These are phyloP conservation scores for Harpagus bidentatus DNA, from an alignment of 2,113 vertebrate genomes.

Conservation along the genomic window DNA sequence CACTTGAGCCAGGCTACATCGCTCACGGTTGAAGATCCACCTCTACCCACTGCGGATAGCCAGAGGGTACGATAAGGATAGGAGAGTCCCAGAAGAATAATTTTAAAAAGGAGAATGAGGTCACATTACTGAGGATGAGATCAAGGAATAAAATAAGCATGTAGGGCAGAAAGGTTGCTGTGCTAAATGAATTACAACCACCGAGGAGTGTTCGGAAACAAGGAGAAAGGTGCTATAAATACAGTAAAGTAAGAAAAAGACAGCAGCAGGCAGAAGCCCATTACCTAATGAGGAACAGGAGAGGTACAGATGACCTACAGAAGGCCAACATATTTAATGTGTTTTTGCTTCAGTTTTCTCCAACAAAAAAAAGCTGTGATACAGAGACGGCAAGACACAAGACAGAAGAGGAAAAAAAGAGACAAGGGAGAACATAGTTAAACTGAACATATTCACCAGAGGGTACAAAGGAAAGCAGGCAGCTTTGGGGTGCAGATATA, in stretches of 20 bases:
- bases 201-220: slow-evolving; percentile 47
- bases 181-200: slow-evolving; percentile 61
- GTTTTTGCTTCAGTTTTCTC: not conserved
- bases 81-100: slow-evolving; percentile 17
- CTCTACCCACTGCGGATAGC: not conserved
- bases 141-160: slow-evolving; percentile 65
- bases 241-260: slow-evolving; percentile 46
- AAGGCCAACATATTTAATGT: not conserved
- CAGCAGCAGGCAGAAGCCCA: slow-evolving; percentile 36
- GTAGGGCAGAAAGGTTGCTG: slow-evolving; percentile 53
- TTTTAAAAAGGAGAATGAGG: slow-evolving; percentile 54
- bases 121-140: slow-evolving; percentile 63
- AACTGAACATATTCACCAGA: not conserved
- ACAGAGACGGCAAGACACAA: not conserved
- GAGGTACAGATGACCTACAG: slow-evolving; percentile 21
- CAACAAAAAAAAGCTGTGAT: not conserved
- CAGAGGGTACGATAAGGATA: not conserved
- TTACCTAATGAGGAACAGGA: slow-evolving; percentile 62
- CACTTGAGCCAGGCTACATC: not conserved
- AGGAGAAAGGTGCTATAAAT: slow-evolving; percentile 66
- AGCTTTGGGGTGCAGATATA: not conserved
- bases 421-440: not conserved
- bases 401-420: not conserved
- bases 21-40: not conserved
- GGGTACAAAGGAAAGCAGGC: not conserved